phyloP scores from a whole-genome alignment of 2,113 vertebrate species.

The Lanius ludovicianus region DNA sequence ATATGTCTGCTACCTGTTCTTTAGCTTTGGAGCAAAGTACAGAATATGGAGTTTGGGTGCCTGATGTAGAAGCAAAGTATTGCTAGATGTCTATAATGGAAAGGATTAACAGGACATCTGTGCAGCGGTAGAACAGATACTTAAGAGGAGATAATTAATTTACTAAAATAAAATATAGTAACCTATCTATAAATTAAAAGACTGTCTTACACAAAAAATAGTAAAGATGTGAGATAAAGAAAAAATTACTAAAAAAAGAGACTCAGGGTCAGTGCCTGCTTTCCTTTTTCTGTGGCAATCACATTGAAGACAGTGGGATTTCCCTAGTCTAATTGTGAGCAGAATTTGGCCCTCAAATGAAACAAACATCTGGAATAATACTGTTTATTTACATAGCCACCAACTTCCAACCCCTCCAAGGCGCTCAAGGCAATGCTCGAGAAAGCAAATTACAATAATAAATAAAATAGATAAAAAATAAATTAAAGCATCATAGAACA shows the following conservation, averaged over 20 bases:
- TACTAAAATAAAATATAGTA: not conserved
- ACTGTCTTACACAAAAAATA: not conserved
- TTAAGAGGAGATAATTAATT: not conserved
- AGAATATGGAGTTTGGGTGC: not conserved
- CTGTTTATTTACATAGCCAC: constrained; percentile 55
- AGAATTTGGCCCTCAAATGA: constrained; percentile 43
- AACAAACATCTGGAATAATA: constrained; percentile 59
- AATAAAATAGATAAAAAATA: constrained; percentile 51
- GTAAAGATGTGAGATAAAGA: not conserved
- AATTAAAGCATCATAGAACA: not conserved
- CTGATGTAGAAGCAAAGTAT: not conserved
- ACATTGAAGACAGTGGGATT: constrained; percentile 12
- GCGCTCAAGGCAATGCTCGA: not conserved
- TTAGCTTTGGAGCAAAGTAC: not conserved
- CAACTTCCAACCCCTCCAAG: not conserved
- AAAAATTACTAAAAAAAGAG: not conserved
- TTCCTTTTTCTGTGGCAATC: not conserved
- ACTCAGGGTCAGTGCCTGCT: not conserved
- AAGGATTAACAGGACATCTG: not conserved
- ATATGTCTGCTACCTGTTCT: not conserved
- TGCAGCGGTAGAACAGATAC: not conserved
- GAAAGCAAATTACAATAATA: constrained; percentile 38
- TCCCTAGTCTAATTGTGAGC: constrained; percentile 20
- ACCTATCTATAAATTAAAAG: not conserved
- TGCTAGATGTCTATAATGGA: not conserved